Base-by-base conservation (phyloP, 1,140 invertebrate genomes). In the Phymastichus coffea region DNA sequence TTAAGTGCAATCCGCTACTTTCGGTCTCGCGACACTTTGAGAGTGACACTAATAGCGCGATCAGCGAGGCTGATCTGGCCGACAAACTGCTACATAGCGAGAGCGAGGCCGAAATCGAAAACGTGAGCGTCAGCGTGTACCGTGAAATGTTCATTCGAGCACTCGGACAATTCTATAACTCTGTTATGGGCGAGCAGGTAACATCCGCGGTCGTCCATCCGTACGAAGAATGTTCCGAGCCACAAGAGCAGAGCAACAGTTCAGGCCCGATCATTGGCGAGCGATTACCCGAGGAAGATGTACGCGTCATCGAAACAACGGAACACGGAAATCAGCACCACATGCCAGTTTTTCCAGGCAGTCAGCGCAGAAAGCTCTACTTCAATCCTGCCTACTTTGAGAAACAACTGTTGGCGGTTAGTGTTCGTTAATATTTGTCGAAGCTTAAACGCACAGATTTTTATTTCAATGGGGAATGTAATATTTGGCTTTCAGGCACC, bases 381-480 rank as follows among this genome's bases (percentile, higher is more conserved):
- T 93, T 94, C 65, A 93, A 93, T 75, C 91, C 91, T 1, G 89
- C 91, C 2, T 93, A 92, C 70, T 93, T 94, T 69, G 91, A 94
- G 70, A 88, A 89, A 37, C 90, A 94, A 69, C 70, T 93, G 22
- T 79, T 94, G 66, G 75, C 88, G 78, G 91, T 93, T 82, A 84
- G 83, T 80, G 6, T 40, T 15, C 4, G 37, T n/a, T 17, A 4
- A 40, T 40, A n/a, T n/a, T n/a, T n/a, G n/a, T n/a, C n/a, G n/a
- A n/a, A n/a, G 8, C 33, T 35, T 35, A 8, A 35, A n/a, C 8
- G 8, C n/a, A n/a, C n/a, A n/a, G 33, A 8, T n/a, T 9, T 35
- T n/a, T n/a, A n/a, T n/a, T n/a, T n/a, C n/a, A n/a, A n/a, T n/a
- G n/a, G n/a, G n/a, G n/a, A n/a, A n/a, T n/a, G n/a, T n/a, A n/a